These are phyloP conservation scores for Bungarus multicinctus DNA, from an alignment of 2,113 vertebrate genomes.

Conservation along the genomic window DNA sequence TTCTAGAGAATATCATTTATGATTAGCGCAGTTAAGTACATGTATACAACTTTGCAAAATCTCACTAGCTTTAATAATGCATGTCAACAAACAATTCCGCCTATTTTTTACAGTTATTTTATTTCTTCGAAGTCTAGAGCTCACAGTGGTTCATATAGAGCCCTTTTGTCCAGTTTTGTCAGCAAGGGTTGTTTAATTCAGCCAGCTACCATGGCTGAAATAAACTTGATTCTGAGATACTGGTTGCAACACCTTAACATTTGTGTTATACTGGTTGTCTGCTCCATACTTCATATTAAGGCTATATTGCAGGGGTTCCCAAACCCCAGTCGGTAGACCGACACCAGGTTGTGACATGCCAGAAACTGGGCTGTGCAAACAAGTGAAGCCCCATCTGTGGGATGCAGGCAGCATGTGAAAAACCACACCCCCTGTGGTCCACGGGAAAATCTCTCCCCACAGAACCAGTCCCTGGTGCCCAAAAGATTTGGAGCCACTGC, in stretches of 20 bases:
- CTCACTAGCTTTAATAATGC: background rate
- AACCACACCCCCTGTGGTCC: too few relatives aligned
- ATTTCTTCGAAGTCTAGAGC: background rate
- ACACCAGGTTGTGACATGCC: too few relatives aligned
- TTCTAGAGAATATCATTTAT: background rate
- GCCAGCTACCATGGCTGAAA: background rate
- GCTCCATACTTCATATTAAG: background rate
- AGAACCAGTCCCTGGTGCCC: too few relatives aligned
- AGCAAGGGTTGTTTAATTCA: background rate
- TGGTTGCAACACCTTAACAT: background rate
- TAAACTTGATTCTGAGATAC: background rate
- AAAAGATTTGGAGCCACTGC: too few relatives aligned
- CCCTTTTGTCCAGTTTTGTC: background rate
- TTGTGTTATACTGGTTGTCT: background rate
- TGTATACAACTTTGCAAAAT: background rate
- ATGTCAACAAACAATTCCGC: slow-evolving; percentile 10
- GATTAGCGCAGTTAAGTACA: background rate
- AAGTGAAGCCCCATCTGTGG: too few relatives aligned
- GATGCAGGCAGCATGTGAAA: too few relatives aligned
- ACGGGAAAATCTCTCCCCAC: too few relatives aligned
- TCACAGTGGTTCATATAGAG: background rate
- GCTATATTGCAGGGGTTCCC: background rate
- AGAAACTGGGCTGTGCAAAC: too few relatives aligned
- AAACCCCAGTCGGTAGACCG: too few relatives aligned
- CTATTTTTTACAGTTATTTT: background rate